Evolutionary conservation across 2,888 invertebrate species (phyloP), one percentile per base, ranked within the genome.

Genomic region (Chaitophorus viminalis): DNA sequence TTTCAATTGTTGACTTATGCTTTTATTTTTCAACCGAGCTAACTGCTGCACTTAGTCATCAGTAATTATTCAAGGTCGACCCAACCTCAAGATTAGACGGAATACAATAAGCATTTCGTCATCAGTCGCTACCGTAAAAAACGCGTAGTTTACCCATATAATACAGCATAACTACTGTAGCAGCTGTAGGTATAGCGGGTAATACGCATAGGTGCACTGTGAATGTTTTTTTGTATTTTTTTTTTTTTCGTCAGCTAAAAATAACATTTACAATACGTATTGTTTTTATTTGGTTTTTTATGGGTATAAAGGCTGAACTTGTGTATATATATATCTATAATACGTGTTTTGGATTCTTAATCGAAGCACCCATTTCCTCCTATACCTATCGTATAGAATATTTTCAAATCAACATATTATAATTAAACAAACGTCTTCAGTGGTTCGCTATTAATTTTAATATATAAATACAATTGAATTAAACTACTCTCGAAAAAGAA

Each of bases 41-140:
- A 5, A 31, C 31, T 11, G 33, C 39, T 5, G 25, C 21, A 60
- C 60, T 86, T 78, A 86, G 86, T 86, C 78, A 86, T 77, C 72
- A n/a, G 78, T 36, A 70, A 72, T 78, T 54, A 54, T 78, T 70
- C 78, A 72, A 86, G 86, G 86, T 79, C 86, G 4, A 54, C 70
- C 78, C 77, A 78, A 72, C 86, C 86, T 79, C 75, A 29, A 86
- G 78, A 86, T 72, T 68, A 68, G 46, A 75, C 76, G 46, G 76
- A 75, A 75, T 21, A 83, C 60, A 74, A 83, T 60, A 33, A 82
- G 33, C 36, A 29, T 60, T 83, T 75, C 39, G 74, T 83, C 83
- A 65, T 75, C 75, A 3, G 75, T 39, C 60, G 54, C 74, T 60
- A 72, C 29, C 68, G 78, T n/a, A 36, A n/a, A 60, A 25, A 29